Evolutionary conservation across 2,797 vertebrate species (phyloP).

Genomic region (Microtus obscurus): DNA sequence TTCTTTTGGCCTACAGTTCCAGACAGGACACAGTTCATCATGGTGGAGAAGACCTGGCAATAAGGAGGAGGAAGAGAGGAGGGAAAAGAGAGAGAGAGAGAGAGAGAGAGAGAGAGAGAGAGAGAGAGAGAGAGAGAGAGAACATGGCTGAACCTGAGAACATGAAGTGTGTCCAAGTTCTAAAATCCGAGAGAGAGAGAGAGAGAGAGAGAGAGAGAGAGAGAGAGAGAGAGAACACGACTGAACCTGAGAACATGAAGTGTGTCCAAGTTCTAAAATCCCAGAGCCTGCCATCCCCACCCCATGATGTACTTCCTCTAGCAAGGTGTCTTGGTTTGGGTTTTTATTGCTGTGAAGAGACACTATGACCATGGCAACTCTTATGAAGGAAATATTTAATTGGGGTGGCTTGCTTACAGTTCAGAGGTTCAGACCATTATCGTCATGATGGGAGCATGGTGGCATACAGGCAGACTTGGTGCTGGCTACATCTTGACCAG

Average conservation of each 20-base stretch:
- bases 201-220: neutral
- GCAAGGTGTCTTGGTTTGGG: neutral
- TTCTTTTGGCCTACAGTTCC: neutral
- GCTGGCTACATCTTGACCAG: neutral
- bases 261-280: neutral
- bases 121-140: neutral
- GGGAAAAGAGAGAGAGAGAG: neutral
- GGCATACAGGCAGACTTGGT: no score
- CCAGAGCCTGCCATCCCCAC: no score
- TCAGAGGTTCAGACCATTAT: neutral
- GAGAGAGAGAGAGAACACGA: fast-evolving
- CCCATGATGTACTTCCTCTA: neutral
- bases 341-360: neutral
- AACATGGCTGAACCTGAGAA: neutral
- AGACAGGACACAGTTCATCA: neutral
- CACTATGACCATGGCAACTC: neutral
- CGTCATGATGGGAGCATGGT: neutral
- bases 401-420: neutral
- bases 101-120: neutral
- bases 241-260: neutral
- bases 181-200: neutral
- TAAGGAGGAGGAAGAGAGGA: neutral
- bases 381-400: neutral
- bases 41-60: neutral
- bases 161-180: neutral